Percentiles rank a stretch among this genome's conserved stretches.
Conservation (phyloP, 2,888 invertebrate genomes). For the Neuroscelio doddi region DNA sequence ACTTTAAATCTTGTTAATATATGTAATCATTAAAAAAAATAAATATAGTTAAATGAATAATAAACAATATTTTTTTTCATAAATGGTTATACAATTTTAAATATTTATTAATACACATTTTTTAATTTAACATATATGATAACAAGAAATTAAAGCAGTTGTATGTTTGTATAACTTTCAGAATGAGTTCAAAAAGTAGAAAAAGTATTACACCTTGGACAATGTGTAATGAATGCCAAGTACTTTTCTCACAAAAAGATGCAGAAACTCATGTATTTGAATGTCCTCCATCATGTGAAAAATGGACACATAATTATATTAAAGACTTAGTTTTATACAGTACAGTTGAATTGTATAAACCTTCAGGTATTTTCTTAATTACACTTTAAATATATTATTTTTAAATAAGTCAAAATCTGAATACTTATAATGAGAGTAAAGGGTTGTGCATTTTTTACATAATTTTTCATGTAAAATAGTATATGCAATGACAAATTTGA, state of each 20-base stretch:
- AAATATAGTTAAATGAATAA: too few species aligned
- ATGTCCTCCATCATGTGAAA: conserved; percentile 73
- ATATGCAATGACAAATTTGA: too few species aligned
- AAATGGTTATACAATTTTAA: too few species aligned
- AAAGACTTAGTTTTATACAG: conserved; percentile 60
- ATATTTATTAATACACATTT: too few species aligned
- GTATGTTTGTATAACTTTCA: not conserved
- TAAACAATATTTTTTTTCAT: too few species aligned
- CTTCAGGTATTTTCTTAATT: conserved; percentile 52
- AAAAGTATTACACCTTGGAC: conserved; percentile 76
- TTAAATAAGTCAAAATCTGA: not conserved
- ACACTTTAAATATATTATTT: conserved; percentile 39
- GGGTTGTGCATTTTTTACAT: too few species aligned
- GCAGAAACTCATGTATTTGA: conserved; percentile 74
- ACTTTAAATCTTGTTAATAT: too few species aligned
- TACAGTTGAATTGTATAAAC: conserved; percentile 60
- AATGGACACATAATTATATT: conserved; percentile 67
- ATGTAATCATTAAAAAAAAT: too few species aligned
- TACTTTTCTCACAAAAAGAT: conserved; percentile 76
- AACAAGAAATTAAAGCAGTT: too few species aligned
- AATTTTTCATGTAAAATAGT: too few species aligned
- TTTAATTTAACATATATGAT: too few species aligned
- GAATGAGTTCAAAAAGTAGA: conserved; percentile 67
- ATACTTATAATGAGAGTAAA: too few species aligned
- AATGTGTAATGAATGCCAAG: conserved; percentile 78